Evolutionary conservation across 2,113 vertebrate species (phyloP).

Genomic region (Kryptolebias marmoratus): DNA sequence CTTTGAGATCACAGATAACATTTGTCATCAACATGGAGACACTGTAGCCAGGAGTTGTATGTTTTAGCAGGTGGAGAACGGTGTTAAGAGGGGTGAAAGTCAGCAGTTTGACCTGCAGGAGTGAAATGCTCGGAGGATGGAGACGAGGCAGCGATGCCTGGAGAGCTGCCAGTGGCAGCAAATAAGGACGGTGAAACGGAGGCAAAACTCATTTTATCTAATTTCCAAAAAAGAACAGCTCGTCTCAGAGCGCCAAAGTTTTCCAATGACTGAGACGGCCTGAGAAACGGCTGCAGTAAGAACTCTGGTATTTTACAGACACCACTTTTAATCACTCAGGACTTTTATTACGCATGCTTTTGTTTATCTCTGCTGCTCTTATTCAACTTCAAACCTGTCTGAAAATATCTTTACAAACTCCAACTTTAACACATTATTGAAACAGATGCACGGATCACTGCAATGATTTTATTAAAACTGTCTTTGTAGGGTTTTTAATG

Average conservation of each 20-base stretch:
- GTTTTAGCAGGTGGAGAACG: background rate
- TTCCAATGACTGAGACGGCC: conserved; percentile 6
- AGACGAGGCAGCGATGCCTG: conserved; percentile 24
- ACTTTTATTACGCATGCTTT: background rate
- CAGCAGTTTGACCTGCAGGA: conserved; percentile 36
- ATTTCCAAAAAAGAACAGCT: conserved; percentile 48
- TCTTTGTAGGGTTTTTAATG: background rate
- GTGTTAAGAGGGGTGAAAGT: conserved; percentile 20
- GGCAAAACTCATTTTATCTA: conserved; percentile 37
- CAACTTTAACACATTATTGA: background rate
- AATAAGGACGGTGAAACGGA: conserved; percentile 38
- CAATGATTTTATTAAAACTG: background rate
- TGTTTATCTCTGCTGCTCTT: background rate
- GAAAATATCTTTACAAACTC: background rate
- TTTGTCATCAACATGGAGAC: too few relatives aligned
- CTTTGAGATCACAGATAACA: background rate
- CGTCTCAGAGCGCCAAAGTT: conserved; percentile 32
- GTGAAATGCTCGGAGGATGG: background rate
- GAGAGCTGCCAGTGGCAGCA: conserved; percentile 43
- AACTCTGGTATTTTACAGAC: conserved; percentile 15
- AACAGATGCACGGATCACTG: background rate
- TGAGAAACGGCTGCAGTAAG: conserved; percentile 15
- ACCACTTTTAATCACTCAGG: background rate
- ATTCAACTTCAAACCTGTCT: conserved; percentile 1
- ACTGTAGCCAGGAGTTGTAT: too few relatives aligned